Evolutionary conservation across 2,113 vertebrate genomes (phyloP), one percentile per base, ranked within the genome.

Genomic region (Scolopax mira): DNA sequence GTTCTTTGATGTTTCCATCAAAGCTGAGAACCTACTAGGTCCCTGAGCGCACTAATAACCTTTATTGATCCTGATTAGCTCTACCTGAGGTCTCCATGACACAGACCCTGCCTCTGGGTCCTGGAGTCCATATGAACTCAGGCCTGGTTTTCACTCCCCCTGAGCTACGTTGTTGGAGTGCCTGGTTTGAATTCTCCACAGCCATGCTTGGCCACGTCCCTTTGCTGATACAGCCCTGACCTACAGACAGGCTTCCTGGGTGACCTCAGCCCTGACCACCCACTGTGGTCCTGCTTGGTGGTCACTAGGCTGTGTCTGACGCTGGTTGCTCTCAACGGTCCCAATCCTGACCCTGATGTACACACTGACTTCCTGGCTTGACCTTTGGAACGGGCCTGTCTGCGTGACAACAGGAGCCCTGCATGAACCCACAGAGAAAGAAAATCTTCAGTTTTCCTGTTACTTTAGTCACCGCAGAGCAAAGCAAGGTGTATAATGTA

Each of bases 121-220:
- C 37, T 44, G 44, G 8, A 60, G 37, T 33, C 42, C 44, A 24
- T 3, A 72, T 7, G 39, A 65, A 16, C 24, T 65, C 52, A 44
- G 79, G 42, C 48, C 42, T 62, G n/a, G 25, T 3, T 2, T 12
- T 13, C 9, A 61, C 0, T 8, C 1, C 5, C 0, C 7, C 3
- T 44, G 17, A 9, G 12, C 21, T 27, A 5, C 2, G 8, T 1
- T 62, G 13, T 3, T 44, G 39, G n/a, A 11, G 10, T 11, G 30
- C 3, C 27, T 22, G 18, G 7, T 66, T n/a, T 6, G 55, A 30
- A 61, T 1, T 66, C 41, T 79, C 37, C 6, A 13, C 10, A 41
- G 62, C 22, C 2, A 1, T 42, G 19, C 33, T 31, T 79, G 57
- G 60, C 18, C 12, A 4, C 5, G 27, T 5, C 35, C 39, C 28